Evolutionary conservation across 2,888 invertebrate genomes (phyloP), one percentile per base, ranked within the genome.

Genomic region (Drosophila villosipedis): DNA sequence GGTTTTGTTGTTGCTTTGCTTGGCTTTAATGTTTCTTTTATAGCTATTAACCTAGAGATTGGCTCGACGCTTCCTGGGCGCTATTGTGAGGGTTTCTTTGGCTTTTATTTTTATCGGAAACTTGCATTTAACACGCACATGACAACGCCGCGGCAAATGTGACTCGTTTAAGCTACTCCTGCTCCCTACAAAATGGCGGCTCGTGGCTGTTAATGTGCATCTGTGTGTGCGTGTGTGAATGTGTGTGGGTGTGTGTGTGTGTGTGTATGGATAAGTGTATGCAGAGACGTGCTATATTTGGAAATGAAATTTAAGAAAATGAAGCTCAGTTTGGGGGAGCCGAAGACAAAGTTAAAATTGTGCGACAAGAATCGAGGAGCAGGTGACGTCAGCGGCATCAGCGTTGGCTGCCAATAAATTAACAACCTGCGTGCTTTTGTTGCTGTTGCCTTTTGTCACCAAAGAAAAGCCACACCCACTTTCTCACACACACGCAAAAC

Each of bases 111-210:
- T 73, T 76, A 78, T 80, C 73, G 78, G 64, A 83, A 87, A 86
- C 84, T 88, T 83, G 82, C 84, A 78, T 86, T 84, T 66, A 73
- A 70, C 87, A 87, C 87, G 86, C 87, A 83, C 85, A 81, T 87
- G 85, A 73, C 78, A 72, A 76, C 80, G 43, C 25, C 64, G 63
- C n/a, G 28, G 52, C 50, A 72, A 67, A 65, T 53, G 68, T 67
- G 68, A 54, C 59, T 54, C 35, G 37, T 55, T 37, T 37, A 12
- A 55, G 37, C 55, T 37, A 57, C 58, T 55, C 14, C n/a, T 70
- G 52, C 61, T 66, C 7, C 16, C 49, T n/a, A 28, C 43, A 68
- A 76, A 79, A 76, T 76, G 68, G 62, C 68, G 43, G 25, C 73
- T 37, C 43, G 53, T 67, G n/a, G 47, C 22, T 50, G 25, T 35